Base-by-base conservation (phyloP, 2,888 invertebrate genomes). In the Lottia gigantea region DNA sequence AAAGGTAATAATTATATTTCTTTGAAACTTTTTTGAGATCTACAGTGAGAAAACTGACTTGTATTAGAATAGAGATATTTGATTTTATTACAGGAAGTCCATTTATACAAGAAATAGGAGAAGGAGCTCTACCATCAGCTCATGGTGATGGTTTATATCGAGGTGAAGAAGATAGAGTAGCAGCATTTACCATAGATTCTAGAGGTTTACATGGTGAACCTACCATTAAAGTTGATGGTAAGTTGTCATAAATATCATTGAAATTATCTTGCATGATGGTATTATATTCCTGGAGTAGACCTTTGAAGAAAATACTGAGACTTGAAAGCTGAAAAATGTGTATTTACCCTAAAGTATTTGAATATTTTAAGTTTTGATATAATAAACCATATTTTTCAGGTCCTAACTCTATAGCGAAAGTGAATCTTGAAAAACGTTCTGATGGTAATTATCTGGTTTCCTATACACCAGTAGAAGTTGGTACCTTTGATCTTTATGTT, bases 381-480 rank as follows among this genome's bases (percentile, higher is more conserved):
- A 40, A 11, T 40, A 40, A 40, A 40, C 11, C n/a, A 64, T 64
- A 65, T 40, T 65, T 80, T 77, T 25, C 81, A 92, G 92, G 92
- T 4, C 92, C 92, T 2, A 92, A 92, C 78, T 91, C 91, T 68
- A 91, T 89, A 90, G 87, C 92, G 74, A 88, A 91, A 84, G 85
- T 91, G 87, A 85, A 90, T 87, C 80, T 91, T 15, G 89, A 89
- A 73, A 90, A 76, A 87, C 87, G 89, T 68, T 83, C 86, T 26
- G 87, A 89, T 68, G 94, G 95, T 25, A 74, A 95, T 78, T 97
- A 95, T 92, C 93, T 94, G 74, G 95, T 97, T 65, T 94, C 95
- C 0, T 98, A 97, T 89, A 93, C 94, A 1, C 97, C 98, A 0
- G 92, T 94, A 0, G 95, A 95, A 82, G 94, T 95, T n/a, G 98